A percentile compares a stretch with the other conserved stretches of the same genome.
These are phyloP conservation scores for Dugesia japonica DNA, from an alignment of 2,888 invertebrate genomes.

Conservation along the genomic window DNA sequence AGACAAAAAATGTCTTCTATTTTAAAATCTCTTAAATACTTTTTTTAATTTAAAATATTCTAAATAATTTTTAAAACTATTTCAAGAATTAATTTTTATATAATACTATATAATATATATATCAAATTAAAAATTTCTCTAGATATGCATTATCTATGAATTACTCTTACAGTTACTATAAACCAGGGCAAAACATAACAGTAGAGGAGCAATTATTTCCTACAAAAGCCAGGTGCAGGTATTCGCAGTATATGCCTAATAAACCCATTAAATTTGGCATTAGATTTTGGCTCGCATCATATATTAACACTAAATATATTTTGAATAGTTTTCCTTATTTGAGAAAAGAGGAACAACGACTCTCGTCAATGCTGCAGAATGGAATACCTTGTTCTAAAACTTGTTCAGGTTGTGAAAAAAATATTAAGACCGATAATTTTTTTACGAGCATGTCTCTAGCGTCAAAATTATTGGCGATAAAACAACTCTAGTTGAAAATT, in stretches of 20 bases:
- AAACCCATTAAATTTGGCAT: not conserved
- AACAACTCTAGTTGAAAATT: not conserved
- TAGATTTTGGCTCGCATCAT: not conserved
- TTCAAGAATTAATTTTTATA: no score
- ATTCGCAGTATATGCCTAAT: not conserved
- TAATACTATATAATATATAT: no score
- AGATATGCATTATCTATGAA: no score
- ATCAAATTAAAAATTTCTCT: no score
- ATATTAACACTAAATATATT: not conserved
- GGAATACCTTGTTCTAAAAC: not conserved
- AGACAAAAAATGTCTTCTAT: no score
- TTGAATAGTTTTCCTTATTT: not conserved
- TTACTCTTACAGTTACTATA: not conserved
- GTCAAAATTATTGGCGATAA: not conserved
- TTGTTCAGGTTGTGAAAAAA: conserved; percentile 4
- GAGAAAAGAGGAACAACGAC: not conserved
- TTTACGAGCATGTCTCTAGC: not conserved
- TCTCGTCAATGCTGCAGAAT: not conserved
- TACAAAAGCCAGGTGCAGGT: not conserved
- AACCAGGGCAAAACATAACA: not conserved
- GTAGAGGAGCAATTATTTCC: no score
- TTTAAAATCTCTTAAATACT: no score
- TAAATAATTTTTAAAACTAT: no score
- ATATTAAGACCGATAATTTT: not conserved
- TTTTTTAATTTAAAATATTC: no score